Percentiles rank a stretch among this genome's conserved stretches.
Evolutionary conservation across 2,113 vertebrate genomes (phyloP).

Genomic region (Urocynchramus pylzowi): DNA sequence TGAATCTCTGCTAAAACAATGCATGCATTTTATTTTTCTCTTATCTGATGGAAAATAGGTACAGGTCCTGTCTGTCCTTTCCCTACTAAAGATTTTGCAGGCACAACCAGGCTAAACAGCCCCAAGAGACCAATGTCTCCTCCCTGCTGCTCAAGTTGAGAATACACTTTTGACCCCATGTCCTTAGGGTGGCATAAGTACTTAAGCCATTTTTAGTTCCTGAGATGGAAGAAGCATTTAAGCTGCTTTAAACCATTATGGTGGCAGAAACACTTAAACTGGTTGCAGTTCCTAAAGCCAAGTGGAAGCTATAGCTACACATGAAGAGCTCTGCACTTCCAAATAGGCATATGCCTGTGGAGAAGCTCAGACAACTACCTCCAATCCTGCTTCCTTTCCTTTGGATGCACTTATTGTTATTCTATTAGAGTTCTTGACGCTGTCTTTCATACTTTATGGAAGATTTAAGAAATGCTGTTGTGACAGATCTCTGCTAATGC

Average conservation of each 20-base stretch:
- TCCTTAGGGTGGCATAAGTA: conserved; percentile 34
- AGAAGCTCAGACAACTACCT: neutral
- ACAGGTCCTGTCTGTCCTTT: neutral
- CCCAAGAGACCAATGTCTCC: neutral
- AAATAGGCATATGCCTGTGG: neutral
- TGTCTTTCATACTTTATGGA: neutral
- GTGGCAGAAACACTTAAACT: conserved; percentile 36
- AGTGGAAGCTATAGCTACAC: neutral
- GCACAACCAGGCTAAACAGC: neutral
- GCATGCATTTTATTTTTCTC: conserved; percentile 18
- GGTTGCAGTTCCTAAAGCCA: neutral
- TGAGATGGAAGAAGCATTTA: conserved; percentile 1
- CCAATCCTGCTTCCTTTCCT: neutral
- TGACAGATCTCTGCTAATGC: neutral
- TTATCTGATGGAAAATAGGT: neutral
- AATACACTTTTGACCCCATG: neutral
- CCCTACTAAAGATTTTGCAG: neutral
- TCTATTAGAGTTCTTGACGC: neutral
- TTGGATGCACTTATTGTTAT: neutral
- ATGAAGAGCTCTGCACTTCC: neutral
- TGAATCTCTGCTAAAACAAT: neutral
- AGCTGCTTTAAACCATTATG: conserved; percentile 40
- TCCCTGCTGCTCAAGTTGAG: neutral
- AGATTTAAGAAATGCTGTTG: neutral
- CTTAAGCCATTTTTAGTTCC: conserved; percentile 52